Conservation (phyloP, 2,888 invertebrate species). For the Orchesella flavescens region DNA sequence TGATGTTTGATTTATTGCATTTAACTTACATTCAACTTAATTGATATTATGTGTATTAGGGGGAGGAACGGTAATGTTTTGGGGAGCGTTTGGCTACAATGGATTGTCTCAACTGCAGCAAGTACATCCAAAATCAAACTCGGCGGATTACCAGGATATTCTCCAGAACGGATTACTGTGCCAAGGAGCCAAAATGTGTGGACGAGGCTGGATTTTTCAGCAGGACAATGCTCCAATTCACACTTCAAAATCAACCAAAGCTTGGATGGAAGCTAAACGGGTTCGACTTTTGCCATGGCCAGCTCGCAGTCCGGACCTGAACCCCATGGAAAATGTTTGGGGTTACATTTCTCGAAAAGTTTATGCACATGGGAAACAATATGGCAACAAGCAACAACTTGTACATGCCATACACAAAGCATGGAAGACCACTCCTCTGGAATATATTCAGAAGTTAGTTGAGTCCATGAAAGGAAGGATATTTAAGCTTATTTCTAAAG, state of each 20-base stretch:
- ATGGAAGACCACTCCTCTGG: too few species aligned
- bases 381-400: constrained; percentile 7
- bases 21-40: not conserved
- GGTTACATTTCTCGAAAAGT: constrained; percentile 28
- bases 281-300: constrained; percentile 39
- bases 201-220: constrained; percentile 36
- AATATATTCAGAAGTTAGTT: too few species aligned
- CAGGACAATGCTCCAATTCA: constrained; percentile 54
- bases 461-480: too few species aligned
- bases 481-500: too few species aligned
- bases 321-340: constrained; percentile 58
- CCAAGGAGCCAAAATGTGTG: constrained; percentile 20
- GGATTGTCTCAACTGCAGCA: constrained; percentile 22
- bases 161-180: constrained; percentile 21
- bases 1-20: not conserved
- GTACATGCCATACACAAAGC: constrained; percentile 1
- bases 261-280: constrained; percentile 11
- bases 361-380: constrained; percentile 44
- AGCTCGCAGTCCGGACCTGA: constrained; percentile 39
- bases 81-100: constrained; percentile 42
- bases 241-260: constrained; percentile 12
- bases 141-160: constrained; percentile 33
- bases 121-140: not conserved
- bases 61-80: constrained; percentile 37
- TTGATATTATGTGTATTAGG: constrained; percentile 15